Evolutionary conservation across 2,888 invertebrate genomes (phyloP).

Genomic region (Sipunculus nudus): DNA sequence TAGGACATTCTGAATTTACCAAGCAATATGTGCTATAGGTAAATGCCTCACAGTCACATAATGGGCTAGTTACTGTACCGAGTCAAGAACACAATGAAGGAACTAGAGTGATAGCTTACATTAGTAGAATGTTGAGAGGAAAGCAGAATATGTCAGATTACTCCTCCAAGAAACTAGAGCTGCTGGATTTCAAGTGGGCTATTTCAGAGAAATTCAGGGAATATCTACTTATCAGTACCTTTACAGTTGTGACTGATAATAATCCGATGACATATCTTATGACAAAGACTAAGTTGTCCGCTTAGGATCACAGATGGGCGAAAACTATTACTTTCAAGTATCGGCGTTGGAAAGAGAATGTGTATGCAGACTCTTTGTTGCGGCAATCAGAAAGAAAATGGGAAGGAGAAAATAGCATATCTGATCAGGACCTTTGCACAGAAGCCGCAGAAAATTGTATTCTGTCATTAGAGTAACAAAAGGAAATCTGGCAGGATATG

Average conservation of each 20-base stretch:
- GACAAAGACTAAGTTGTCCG: neutral
- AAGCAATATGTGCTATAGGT: too few species aligned
- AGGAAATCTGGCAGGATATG: too few species aligned
- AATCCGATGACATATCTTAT: constrained; percentile 5
- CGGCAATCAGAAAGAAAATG: too few species aligned
- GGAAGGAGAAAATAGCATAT: too few species aligned
- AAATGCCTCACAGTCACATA: too few species aligned
- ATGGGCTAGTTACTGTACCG: too few species aligned
- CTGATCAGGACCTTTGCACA: too few species aligned
- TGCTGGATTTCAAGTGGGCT: neutral
- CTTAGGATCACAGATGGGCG: neutral
- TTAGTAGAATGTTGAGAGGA: neutral
- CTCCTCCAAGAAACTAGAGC: neutral
- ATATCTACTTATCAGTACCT: neutral
- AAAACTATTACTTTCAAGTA: neutral
- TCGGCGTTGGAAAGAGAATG: neutral
- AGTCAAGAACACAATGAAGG: too few species aligned
- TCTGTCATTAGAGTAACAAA: too few species aligned
- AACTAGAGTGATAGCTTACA: neutral
- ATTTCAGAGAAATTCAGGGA: neutral
- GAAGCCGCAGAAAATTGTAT: too few species aligned
- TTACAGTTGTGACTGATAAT: neutral
- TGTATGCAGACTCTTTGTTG: constrained; percentile 6
- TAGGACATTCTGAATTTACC: too few species aligned
- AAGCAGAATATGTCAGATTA: neutral